Evolutionary conservation across 2,888 invertebrate genomes (phyloP).

Genomic region (Leptinotarsa juncta): DNA sequence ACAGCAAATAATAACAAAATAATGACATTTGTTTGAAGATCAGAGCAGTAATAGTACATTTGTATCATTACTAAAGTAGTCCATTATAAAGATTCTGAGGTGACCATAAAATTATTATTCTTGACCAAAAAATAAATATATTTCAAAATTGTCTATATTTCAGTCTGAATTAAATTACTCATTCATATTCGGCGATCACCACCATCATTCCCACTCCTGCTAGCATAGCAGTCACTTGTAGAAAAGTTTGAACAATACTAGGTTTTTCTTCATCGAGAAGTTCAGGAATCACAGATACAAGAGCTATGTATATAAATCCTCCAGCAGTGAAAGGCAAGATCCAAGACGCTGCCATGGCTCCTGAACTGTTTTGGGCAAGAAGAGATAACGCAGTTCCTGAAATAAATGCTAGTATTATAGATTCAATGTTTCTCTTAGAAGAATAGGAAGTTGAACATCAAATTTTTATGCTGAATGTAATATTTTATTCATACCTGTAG

Average conservation of each 20-base stretch:
- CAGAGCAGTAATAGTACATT: too few relatives aligned
- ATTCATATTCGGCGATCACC: constrained; percentile 86
- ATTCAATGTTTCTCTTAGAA: not conserved
- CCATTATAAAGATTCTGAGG: not conserved
- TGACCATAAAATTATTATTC: constrained; percentile 7
- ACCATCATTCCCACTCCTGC: constrained; percentile 97
- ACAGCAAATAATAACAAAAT: too few relatives aligned
- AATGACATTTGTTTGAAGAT: too few relatives aligned
- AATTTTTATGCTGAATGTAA: too few relatives aligned
- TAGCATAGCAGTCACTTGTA: constrained; percentile 89
- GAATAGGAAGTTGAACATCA: not conserved
- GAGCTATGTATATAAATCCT: constrained; percentile 99
- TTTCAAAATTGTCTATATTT: constrained; percentile 8
- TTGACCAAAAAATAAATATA: constrained; percentile 20
- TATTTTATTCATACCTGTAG: too few relatives aligned
- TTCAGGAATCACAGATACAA: constrained; percentile 98
- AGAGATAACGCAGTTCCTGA: constrained; percentile 92
- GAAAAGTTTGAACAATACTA: constrained; percentile 85
- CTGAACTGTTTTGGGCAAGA: constrained; percentile 79
- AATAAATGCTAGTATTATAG: constrained; percentile 61
- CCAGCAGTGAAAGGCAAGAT: constrained; percentile 98
- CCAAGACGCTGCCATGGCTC: constrained; percentile 81
- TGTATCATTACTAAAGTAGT: too few relatives aligned
- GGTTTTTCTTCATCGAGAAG: constrained; percentile 86
- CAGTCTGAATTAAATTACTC: constrained; percentile 44